Conservation (phyloP, 35 echinoderm and acorn worm species). For the Amphiura filiformis region DNA sequence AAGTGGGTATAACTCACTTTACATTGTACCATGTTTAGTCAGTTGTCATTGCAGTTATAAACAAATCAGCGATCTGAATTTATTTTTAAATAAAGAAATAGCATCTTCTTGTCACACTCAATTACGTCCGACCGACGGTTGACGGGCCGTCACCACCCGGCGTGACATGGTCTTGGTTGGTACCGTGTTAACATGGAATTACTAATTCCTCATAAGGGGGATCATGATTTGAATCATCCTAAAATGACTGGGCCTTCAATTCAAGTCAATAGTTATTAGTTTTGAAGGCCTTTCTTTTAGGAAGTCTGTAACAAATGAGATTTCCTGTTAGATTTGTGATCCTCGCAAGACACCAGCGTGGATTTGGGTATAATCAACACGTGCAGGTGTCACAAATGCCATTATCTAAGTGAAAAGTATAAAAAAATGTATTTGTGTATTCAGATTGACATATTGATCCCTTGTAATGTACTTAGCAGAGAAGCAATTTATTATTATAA, state of each 20-base stretch:
- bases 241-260: background rate
- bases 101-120: background rate
- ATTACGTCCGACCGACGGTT: background rate
- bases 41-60: too few relatives aligned
- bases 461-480: too few relatives aligned
- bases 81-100: background rate
- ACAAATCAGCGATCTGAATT: too few relatives aligned
- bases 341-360: background rate
- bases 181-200: background rate
- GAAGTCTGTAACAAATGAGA: background rate
- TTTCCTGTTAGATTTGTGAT: background rate
- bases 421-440: too few relatives aligned
- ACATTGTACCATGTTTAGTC: too few relatives aligned
- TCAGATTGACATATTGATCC: too few relatives aligned
- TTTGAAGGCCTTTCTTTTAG: background rate
- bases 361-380: too few relatives aligned
- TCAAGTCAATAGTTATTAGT: background rate
- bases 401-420: too few relatives aligned
- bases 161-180: background rate
- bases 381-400: too few relatives aligned
- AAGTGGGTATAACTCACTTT: too few relatives aligned
- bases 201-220: background rate
- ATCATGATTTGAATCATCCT: background rate
- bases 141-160: background rate
- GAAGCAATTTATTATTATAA: too few relatives aligned